Conservation (phyloP, 2,888 invertebrate genomes). For the Phalera bucephala region DNA sequence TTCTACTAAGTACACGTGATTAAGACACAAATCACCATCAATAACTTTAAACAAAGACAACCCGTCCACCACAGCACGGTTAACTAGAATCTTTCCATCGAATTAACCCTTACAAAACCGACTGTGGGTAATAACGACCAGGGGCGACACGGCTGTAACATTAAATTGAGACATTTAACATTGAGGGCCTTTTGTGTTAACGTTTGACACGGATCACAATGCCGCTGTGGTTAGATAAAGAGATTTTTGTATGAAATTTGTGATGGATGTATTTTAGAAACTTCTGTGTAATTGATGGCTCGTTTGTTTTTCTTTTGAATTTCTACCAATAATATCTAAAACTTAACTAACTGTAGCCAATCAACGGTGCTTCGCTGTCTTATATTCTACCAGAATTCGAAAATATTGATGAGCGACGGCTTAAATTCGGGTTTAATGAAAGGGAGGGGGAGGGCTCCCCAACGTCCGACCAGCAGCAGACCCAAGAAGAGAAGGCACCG, state of each 20-base stretch:
- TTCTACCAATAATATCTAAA: no score
- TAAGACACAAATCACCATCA: constrained; percentile 19
- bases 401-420: no score
- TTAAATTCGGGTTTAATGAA: no score
- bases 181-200: constrained; percentile 57
- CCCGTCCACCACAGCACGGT: constrained; percentile 49
- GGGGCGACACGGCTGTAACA: constrained; percentile 60
- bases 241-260: not conserved
- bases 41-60: constrained; percentile 42
- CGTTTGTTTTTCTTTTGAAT: no score
- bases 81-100: constrained; percentile 65
- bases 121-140: constrained; percentile 54
- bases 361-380: no score
- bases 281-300: not conserved
- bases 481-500: no score
- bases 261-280: not conserved
- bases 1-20: no score
- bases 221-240: constrained; percentile 4
- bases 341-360: no score
- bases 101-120: constrained; percentile 70
- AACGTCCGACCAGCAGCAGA: no score
- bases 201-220: constrained; percentile 45
- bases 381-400: no score
- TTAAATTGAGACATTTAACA: constrained; percentile 72
- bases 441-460: no score